phyloP scores from a whole-genome alignment of 1,140 invertebrate species.

The Penaeus indicus region DNA sequence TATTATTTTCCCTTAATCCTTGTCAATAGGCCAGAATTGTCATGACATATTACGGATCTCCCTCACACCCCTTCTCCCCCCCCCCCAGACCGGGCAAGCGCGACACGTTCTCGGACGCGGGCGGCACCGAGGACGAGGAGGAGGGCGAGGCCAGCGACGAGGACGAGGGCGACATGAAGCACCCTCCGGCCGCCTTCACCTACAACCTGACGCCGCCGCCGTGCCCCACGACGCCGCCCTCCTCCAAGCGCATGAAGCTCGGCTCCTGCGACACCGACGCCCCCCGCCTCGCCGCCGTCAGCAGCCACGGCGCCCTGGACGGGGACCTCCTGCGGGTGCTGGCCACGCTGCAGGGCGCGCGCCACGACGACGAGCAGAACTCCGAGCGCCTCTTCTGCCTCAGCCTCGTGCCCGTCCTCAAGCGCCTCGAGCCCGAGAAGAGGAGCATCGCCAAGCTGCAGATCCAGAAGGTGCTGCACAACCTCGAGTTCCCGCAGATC shows the following conservation, averaged over 20 bases:
- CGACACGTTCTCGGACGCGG: conserved; percentile 38
- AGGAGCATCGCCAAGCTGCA: conserved; percentile 50
- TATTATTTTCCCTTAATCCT: too few species aligned
- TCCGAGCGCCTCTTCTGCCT: conserved; percentile 48
- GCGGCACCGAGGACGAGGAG: conserved; percentile 45
- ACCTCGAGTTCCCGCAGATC: background rate
- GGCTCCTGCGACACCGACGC: background rate
- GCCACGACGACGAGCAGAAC: conserved; percentile 28
- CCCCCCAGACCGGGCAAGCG: conserved; percentile 13
- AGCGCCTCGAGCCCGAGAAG: conserved; percentile 40
- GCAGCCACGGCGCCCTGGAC: background rate
- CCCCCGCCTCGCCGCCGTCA: background rate
- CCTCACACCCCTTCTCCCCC: too few species aligned
- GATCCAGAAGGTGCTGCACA: conserved; percentile 38
- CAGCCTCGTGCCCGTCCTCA: conserved; percentile 28
- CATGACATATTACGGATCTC: too few species aligned
- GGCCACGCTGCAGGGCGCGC: background rate
- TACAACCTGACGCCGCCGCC: background rate
- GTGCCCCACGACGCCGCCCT: background rate
- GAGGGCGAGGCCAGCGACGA: conserved; percentile 23
- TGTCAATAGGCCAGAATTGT: too few species aligned
- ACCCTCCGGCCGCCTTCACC: background rate
- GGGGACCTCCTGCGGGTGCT: background rate
- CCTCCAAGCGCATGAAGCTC: background rate
- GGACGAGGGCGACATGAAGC: conserved; percentile 37